Evolutionary conservation across 2,113 vertebrate species (phyloP), one percentile per base, ranked within the genome.

Genomic region (Gymnocephalus cernua): DNA sequence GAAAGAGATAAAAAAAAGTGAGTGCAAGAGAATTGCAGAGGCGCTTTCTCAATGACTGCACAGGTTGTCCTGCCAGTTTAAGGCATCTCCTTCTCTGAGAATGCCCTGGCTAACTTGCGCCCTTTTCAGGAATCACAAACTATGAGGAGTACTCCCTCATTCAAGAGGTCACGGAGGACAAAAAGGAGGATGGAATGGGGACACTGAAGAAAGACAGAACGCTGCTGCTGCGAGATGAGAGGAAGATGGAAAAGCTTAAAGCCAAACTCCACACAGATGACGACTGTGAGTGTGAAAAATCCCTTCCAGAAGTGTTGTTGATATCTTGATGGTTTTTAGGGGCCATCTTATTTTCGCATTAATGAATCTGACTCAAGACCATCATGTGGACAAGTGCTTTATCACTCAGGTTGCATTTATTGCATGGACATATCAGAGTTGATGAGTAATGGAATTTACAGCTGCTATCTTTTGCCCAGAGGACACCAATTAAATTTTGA

Each of bases 71-170:
- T 25, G 44, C 29, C 23, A 6, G 48, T 81, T 74, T 47, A 27
- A 80, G 64, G 51, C 50, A 19, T 73, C 57, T 41, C 68, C 50
- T 62, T 69, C 61, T 50, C 66, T 69, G 45, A 85, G 61, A 79
- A 51, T 23, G 68, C 21, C 21, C 38, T 48, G 67, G n/a, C 57
- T 85, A 65, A 86, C 80, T 62, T 23, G n/a, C n/a, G 10, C 71
- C 10, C 51, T 86, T 94, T 95, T 65, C 91, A 99, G 98, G 98
- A 91, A 99, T 99, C 91, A 99, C 98, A 14, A 99, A 99, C 95
- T 99, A 99, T 69, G 98, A 99, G 93, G 98, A 99, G 89, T 99
- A 99, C 90, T 99, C 98, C 35, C 95, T 99, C 92, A 99, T 99
- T 87, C 98, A 99, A 88, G 98, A 99, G 71, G 92, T 92, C 67